Base-by-base conservation (phyloP, 2,113 vertebrate species). In the Megaceryle torquata region DNA sequence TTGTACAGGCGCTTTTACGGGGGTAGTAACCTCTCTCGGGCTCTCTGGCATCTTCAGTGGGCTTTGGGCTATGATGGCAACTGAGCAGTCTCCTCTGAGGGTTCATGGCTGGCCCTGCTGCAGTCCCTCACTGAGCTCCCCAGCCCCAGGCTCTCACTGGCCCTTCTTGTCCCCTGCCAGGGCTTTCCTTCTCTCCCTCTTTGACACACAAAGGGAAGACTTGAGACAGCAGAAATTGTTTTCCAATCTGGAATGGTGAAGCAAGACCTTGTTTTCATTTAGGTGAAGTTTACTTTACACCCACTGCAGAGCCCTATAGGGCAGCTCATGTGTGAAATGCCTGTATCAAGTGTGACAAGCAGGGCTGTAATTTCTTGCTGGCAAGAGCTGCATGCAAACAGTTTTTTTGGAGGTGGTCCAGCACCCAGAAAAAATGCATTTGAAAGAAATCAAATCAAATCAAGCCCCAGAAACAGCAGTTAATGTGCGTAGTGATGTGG, bases 1-100 rank as follows among this genome's bases (percentile, higher is more conserved):
- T 83, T 5, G 0, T n/a, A 7, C 7, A 19, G 54, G 46, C 6
- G 7, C 57, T 61, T 7, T 51, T 0, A 0, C 2, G 2, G 46
- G 41, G 22, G 41, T 33, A 5, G 3, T 3, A 33, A 17, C 10
- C 8, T 39, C 20, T 76, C 44, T 15, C 72, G 59, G 50, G 67
- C 64, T 84, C 74, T n/a, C 51, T 51, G 39, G 39, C 9, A 6
- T 39, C 84, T 35, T 71, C 14, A 1, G 0, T 25, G 74, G 28
- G 19, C 60, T 75, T 48, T 69, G 70, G 78, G 33, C 44, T n/a
- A 2, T 0, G 2, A 6, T 51, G 43, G 37, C 57, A 46, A 6
- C 24, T 5, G 59, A 80, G 57, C 35, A 19, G 8, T 37, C 44
- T 75, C 21, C 37, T 82, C 31, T 24, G 14, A 46, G 31, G 15